Evolutionary conservation across 53 echinoderm and acorn worm genomes (phyloP).

Genomic region (Luidia sarsii): DNA sequence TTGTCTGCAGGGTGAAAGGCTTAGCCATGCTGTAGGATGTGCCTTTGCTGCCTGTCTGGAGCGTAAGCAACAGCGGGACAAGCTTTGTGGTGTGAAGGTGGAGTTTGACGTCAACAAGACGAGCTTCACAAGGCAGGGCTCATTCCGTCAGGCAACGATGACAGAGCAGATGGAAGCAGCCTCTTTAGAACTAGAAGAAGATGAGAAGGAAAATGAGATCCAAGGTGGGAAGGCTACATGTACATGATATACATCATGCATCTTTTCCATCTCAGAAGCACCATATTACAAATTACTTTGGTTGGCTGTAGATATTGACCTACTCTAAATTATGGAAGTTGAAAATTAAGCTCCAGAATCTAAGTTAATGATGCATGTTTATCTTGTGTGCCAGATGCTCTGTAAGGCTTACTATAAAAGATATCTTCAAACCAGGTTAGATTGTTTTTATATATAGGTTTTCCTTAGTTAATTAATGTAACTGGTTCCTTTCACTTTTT

Average conservation of each 20-base stretch:
- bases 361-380: no score
- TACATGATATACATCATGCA: no score
- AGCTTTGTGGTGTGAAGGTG: slow-evolving; percentile 90
- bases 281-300: no score
- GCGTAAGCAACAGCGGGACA: slow-evolving; percentile 91
- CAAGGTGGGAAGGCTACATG: slow-evolving; percentile 61
- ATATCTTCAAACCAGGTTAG: no score
- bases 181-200: slow-evolving; percentile 34
- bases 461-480: background rate
- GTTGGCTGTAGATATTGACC: no score
- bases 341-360: no score
- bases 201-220: slow-evolving; percentile 64
- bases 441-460: no score
- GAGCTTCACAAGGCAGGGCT: slow-evolving; percentile 92
- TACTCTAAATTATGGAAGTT: no score
- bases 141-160: slow-evolving; percentile 88
- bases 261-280: no score
- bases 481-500: background rate
- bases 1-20: slow-evolving; percentile 75
- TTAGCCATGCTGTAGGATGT: slow-evolving; percentile 97
- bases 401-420: no score
- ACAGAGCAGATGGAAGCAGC: slow-evolving; percentile 82
- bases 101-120: slow-evolving; percentile 99
- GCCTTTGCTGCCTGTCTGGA: slow-evolving; percentile 95
- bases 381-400: no score